phyloP scores from a whole-genome alignment of 2,113 vertebrate genomes.

The Oncorhynchus tshawytscha region DNA sequence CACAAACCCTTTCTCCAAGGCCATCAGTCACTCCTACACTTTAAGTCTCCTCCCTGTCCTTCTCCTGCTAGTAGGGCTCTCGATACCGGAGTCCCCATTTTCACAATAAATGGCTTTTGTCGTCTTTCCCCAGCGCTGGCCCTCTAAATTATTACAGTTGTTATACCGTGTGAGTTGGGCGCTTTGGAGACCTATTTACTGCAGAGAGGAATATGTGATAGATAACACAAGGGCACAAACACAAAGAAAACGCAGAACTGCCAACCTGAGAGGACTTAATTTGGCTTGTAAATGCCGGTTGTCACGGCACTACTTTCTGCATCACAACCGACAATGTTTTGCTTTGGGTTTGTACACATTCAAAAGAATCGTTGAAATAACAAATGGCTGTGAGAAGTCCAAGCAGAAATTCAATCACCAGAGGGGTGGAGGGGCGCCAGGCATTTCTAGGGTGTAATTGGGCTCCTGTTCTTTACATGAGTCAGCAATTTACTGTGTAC shows the following conservation, averaged over 20 bases:
- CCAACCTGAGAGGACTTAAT: constrained; percentile 33
- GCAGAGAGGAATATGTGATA: constrained; percentile 18
- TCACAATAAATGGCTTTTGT: constrained; percentile 5
- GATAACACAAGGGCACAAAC: constrained; percentile 5
- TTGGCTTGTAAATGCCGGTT: constrained; percentile 18
- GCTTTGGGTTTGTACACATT: constrained; percentile 22
- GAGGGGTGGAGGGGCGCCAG: constrained; percentile 28
- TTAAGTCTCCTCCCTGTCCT: neutral
- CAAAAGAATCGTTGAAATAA: constrained; percentile 43
- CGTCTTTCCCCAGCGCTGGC: neutral
- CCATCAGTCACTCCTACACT: neutral
- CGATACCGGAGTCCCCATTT: neutral
- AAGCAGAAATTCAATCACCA: constrained; percentile 45
- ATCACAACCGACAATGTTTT: neutral
- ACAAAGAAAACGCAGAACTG: constrained; percentile 12
- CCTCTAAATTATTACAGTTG: constrained; percentile 5
- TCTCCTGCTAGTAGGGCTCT: neutral
- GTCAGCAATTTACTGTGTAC: constrained; percentile 54
- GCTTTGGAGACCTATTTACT: constrained; percentile 14
- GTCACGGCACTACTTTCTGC: constrained; percentile 2
- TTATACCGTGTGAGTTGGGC: neutral
- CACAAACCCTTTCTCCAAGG: neutral
- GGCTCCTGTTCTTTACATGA: constrained; percentile 36
- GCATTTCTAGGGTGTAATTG: constrained; percentile 53
- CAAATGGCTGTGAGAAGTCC: constrained; percentile 45